Evolutionary conservation across 2,113 vertebrate genomes (phyloP), one percentile per base, ranked within the genome.

Genomic region (Campylorhamphus procurvoides): DNA sequence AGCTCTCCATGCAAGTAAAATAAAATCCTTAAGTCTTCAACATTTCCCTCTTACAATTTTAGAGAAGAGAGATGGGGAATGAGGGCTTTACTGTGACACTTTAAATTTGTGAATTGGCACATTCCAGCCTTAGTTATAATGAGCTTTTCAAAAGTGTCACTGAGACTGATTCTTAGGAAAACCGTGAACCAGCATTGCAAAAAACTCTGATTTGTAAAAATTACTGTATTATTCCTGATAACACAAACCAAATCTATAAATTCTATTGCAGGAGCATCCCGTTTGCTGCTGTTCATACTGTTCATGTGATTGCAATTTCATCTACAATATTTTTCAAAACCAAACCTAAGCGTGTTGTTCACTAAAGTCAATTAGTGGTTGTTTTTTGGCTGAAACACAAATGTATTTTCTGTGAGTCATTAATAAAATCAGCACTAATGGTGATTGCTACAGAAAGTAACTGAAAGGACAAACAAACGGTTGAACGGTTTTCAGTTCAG

Each of bases 401-500:
- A 80, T 94, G 62, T 40, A 37, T 69, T 97, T 97, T 95, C 93
- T 96, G 23, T 95, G 96, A 97, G 94, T 97, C 93, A 94, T 62
- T 50, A 98, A 77, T 74, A 82, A 97, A 96, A 86, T 88, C 67
- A 18, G 49, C 93, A 87, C 82, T 52, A 73, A 29, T 85, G 56
- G 50, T 87, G 90, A 95, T 85, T 90, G 89, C 88, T 94, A 47
- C 90, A 87, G 89, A 97, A 96, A 92, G 74, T 73, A 97, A 96
- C 97, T 72, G 94, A 97, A 97, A 95, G 94, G 94, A 89, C 93
- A 89, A 93, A 94, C 84, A 93, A 88, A 94, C 95, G 96, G 97
- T 97, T 97, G 94, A 93, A 80, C 35, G 69, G 85, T 80, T 97
- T 91, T 96, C 87, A 78, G 95, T 96, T 94, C 49, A 92, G 71